Evolutionary conservation across 2,113 vertebrate species (phyloP).

Genomic region (Cacatua alba): DNA sequence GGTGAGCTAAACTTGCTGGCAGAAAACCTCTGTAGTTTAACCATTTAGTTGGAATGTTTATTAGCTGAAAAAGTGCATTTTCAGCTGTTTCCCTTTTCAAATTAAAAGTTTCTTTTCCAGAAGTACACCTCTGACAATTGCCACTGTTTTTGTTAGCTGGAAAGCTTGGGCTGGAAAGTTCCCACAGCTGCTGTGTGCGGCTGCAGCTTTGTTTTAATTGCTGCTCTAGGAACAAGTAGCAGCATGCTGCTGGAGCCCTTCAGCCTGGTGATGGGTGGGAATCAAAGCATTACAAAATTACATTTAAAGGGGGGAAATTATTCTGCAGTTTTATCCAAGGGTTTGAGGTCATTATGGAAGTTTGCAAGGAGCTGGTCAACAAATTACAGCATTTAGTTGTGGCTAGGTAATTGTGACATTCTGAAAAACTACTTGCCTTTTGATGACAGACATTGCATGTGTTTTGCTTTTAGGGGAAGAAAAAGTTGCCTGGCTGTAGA

Average conservation of each 20-base stretch:
- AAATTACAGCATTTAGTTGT: conserved; percentile 51
- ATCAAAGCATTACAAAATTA: conserved; percentile 11
- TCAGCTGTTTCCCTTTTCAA: neutral
- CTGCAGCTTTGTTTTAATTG: neutral
- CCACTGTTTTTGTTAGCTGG: neutral
- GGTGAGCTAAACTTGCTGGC: neutral
- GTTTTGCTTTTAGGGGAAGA: conserved; percentile 25
- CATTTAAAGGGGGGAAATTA: conserved; percentile 8
- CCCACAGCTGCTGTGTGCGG: neutral
- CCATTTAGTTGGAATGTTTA: neutral
- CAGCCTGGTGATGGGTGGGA: neutral
- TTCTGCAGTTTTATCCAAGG: conserved; percentile 15
- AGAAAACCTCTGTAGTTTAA: neutral
- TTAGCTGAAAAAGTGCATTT: neutral
- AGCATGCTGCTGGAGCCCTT: conserved; percentile 5
- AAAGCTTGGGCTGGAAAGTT: neutral
- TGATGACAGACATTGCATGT: conserved; percentile 2
- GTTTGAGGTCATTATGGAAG: conserved; percentile 40
- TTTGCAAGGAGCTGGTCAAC: conserved; percentile 21
- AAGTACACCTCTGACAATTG: neutral
- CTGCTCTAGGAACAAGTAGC: neutral
- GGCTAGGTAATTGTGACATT: conserved; percentile 37
- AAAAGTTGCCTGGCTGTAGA: neutral
- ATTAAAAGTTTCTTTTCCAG: neutral
- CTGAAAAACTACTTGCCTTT: neutral